phyloP scores from a whole-genome alignment of 1,140 invertebrate species.

The Aradophagus sp. region DNA sequence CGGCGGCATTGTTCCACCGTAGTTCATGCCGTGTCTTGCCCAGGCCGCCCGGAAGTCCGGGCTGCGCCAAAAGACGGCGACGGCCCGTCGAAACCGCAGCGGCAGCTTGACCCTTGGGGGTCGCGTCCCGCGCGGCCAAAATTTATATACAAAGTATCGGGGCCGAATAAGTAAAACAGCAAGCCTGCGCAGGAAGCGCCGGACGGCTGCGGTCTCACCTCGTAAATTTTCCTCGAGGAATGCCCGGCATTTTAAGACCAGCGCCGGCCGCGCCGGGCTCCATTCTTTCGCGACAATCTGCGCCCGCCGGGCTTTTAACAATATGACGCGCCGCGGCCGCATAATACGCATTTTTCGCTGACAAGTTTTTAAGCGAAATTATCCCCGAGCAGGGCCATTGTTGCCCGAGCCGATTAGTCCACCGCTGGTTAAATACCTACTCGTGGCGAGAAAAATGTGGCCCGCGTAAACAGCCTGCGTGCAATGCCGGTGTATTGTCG shows the following conservation, averaged over 20 bases:
- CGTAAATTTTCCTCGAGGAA: conserved; percentile 66
- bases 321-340: no score
- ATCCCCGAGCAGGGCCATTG: no score
- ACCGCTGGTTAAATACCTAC: no score
- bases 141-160: conserved; percentile 74
- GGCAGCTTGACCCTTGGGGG: conserved; percentile 41
- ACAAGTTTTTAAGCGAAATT: no score
- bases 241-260: conserved; percentile 55
- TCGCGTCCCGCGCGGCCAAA: conserved; percentile 58
- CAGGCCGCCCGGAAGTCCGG: conserved; percentile 58
- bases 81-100: conserved; percentile 38
- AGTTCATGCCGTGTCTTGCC: conserved; percentile 59
- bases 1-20: conserved; percentile 54
- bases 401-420: no score
- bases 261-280: no score
- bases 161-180: conserved; percentile 69
- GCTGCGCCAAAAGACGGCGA: conserved; percentile 58
- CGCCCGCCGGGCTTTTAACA: no score
- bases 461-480: no score
- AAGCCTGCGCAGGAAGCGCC: conserved; percentile 58
- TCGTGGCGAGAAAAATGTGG: no score
- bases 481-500: no score
- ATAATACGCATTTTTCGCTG: no score
- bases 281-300: no score
- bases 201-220: conserved; percentile 63